Evolutionary conservation across 2,888 invertebrate species (phyloP).

Genomic region (Corbicula japonica): DNA sequence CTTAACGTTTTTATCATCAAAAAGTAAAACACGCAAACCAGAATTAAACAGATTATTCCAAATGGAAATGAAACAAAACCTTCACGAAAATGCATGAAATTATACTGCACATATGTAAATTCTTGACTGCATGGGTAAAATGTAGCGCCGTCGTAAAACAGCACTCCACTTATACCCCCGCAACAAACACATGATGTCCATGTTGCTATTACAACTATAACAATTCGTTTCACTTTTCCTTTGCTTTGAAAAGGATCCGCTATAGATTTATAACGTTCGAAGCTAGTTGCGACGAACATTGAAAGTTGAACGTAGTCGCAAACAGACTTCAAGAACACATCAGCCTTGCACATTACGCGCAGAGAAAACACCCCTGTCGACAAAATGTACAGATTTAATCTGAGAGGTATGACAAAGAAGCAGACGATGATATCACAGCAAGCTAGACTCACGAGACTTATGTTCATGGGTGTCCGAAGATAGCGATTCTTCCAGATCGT

Average conservation of each 20-base stretch:
- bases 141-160: conserved; percentile 59
- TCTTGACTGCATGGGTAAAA: conserved; percentile 52
- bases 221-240: conserved; percentile 51
- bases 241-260: conserved; percentile 75
- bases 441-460: conserved; percentile 67
- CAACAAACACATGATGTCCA: conserved; percentile 55
- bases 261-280: conserved; percentile 79
- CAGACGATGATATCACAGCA: conserved; percentile 69
- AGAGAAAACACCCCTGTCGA: background rate
- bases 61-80: conserved; percentile 58
- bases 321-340: conserved; percentile 67
- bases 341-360: conserved; percentile 52
- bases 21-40: conserved; percentile 62
- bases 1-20: conserved; percentile 63
- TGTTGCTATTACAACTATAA: conserved; percentile 45
- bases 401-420: conserved; percentile 66
- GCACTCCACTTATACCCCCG: conserved; percentile 42
- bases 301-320: conserved; percentile 73
- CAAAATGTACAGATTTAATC: conserved; percentile 57
- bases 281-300: conserved; percentile 73
- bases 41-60: conserved; percentile 56
- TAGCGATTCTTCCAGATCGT: conserved; percentile 46
- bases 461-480: conserved; percentile 72
- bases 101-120: background rate
- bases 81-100: conserved; percentile 34